Conservation (phyloP, 2,113 vertebrate species). For the Bubalus kerabau region DNA sequence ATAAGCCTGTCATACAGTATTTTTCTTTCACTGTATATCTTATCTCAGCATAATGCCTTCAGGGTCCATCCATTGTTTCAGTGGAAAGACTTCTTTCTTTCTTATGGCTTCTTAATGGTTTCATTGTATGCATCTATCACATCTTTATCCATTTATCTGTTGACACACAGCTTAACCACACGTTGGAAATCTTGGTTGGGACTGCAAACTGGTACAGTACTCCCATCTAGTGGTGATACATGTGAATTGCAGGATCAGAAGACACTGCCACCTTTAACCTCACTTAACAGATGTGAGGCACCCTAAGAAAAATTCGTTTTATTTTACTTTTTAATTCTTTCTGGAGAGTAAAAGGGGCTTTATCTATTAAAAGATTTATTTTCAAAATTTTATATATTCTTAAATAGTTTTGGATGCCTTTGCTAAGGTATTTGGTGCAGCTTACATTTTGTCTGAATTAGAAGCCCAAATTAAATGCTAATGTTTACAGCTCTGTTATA, state of each 20-base stretch:
- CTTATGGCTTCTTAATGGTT: background rate
- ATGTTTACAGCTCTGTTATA: background rate
- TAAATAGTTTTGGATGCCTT: background rate
- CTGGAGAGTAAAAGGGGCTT: background rate
- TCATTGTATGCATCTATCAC: background rate
- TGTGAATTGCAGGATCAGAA: conserved; percentile 37
- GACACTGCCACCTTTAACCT: background rate
- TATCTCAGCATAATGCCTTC: background rate
- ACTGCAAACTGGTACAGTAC: background rate
- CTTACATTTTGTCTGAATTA: background rate
- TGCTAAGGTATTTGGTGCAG: background rate
- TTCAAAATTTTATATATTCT: background rate
- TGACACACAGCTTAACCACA: background rate
- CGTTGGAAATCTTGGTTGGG: background rate
- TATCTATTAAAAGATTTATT: background rate
- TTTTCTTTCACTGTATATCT: background rate
- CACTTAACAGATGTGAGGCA: background rate
- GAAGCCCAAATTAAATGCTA: background rate
- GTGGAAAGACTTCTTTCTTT: background rate
- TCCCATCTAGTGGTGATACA: background rate
- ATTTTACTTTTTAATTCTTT: background rate
- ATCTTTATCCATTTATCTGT: background rate
- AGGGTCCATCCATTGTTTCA: background rate
- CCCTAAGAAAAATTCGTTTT: background rate
- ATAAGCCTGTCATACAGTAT: background rate